These are phyloP conservation scores for Cheilosia urbana DNA, from an alignment of 2,888 invertebrate species.

Conservation along the genomic window DNA sequence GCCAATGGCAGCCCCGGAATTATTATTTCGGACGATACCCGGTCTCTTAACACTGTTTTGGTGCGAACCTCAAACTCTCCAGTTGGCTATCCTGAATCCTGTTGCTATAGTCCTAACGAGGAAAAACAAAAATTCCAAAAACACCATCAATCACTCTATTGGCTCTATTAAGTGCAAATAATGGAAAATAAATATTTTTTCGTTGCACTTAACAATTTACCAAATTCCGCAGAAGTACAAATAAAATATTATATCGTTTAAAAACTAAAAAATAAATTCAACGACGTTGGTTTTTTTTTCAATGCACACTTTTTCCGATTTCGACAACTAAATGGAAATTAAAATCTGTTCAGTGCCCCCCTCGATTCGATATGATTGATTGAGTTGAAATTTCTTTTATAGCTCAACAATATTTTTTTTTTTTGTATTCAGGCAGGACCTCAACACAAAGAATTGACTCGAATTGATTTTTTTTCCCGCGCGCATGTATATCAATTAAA, in stretches of 20 bases:
- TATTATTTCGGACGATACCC: too few relatives aligned
- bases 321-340: slow-evolving; percentile 34
- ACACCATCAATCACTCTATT: slow-evolving; percentile 1
- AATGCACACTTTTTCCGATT: too few relatives aligned
- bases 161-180: slow-evolving; percentile 19
- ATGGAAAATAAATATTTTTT: background rate
- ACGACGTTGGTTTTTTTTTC: background rate
- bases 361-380: slow-evolving; percentile 6
- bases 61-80: too few relatives aligned
- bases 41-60: too few relatives aligned
- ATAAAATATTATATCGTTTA: background rate
- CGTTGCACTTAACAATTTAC: background rate
- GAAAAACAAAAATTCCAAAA: background rate
- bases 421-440: background rate
- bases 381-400: slow-evolving; percentile 35
- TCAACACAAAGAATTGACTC: background rate
- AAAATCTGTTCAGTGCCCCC: slow-evolving; percentile 6
- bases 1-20: too few relatives aligned
- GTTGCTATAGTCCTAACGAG: too few relatives aligned
- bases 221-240: background rate
- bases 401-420: background rate
- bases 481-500: too few relatives aligned
- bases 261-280: too few relatives aligned
- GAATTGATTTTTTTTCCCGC: background rate
- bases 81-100: too few relatives aligned